Evolutionary conservation across 2,888 invertebrate species (phyloP).

Genomic region (Tachina grossa): DNA sequence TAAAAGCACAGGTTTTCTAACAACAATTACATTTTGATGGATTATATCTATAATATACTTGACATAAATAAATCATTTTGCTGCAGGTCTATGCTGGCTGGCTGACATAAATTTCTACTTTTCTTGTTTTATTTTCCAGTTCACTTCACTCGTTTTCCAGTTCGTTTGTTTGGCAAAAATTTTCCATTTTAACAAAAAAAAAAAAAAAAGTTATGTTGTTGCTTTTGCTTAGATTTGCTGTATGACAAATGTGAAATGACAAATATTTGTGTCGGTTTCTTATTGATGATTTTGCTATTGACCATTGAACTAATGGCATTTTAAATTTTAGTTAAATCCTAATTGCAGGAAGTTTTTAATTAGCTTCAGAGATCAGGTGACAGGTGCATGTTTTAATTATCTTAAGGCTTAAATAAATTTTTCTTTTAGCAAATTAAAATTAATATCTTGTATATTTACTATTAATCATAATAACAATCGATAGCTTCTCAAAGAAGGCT

Average conservation of each 20-base stretch:
- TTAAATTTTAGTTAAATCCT: conserved; percentile 30
- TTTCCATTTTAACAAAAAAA: conserved; percentile 27
- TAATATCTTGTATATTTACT: neutral
- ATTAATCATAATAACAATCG: neutral
- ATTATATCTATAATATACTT: neutral
- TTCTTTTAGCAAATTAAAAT: neutral
- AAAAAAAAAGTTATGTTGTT: conserved; percentile 6
- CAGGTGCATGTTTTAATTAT: neutral
- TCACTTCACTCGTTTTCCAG: conserved; percentile 58
- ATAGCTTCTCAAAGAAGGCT: too few relatives aligned
- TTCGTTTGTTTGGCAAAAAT: conserved; percentile 56
- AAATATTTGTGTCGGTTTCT: conserved; percentile 36
- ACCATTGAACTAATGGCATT: conserved; percentile 14
- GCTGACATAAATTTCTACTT: conserved; percentile 9
- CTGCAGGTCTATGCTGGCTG: conserved; percentile 30
- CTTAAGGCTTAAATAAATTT: neutral
- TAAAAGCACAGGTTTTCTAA: neutral
- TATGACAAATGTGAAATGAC: conserved; percentile 27
- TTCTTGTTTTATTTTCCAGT: conserved; percentile 38
- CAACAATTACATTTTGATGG: conserved; percentile 1
- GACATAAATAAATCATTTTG: conserved; percentile 15
- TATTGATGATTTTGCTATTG: conserved; percentile 41
- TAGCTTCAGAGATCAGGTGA: neutral
- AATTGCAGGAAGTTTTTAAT: conserved; percentile 23
- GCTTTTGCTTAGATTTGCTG: neutral